Percentiles rank a stretch among this genome's conserved stretches.
Evolutionary conservation across 2,888 invertebrate species (phyloP).

Genomic region (Fragum sueziense): DNA sequence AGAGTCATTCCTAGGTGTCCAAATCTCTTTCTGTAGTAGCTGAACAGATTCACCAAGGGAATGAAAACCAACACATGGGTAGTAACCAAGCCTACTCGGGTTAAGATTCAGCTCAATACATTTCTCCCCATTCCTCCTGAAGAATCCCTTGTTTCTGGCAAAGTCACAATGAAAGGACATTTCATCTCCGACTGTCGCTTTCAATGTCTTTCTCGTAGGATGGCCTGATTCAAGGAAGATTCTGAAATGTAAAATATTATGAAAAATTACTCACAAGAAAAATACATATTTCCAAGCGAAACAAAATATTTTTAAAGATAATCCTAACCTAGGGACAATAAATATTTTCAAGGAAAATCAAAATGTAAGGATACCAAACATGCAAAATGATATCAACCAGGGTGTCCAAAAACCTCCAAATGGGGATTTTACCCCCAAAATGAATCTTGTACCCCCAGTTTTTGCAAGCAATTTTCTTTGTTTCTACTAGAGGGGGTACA

Average conservation of each 20-base stretch:
- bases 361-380: too few relatives aligned
- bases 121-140: slow-evolving; percentile 63
- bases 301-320: too few relatives aligned
- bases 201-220: slow-evolving; percentile 51
- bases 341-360: too few relatives aligned
- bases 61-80: slow-evolving; percentile 71
- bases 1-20: slow-evolving; percentile 63
- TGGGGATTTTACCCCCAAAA: too few relatives aligned
- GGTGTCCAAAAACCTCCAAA: too few relatives aligned
- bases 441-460: too few relatives aligned
- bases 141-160: slow-evolving; percentile 58
- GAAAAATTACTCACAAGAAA: too few relatives aligned
- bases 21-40: slow-evolving; percentile 70
- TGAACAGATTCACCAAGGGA: slow-evolving; percentile 71
- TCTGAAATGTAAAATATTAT: slow-evolving; percentile 57
- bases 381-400: too few relatives aligned
- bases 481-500: too few relatives aligned
- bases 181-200: slow-evolving; percentile 63
- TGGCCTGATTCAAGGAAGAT: slow-evolving; percentile 69
- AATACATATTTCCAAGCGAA: too few relatives aligned
- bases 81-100: slow-evolving; percentile 66
- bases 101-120: slow-evolving; percentile 63
- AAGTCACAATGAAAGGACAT: slow-evolving; percentile 68
- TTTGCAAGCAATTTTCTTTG: too few relatives aligned
- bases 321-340: too few relatives aligned